Evolutionary conservation across 2,888 invertebrate species (phyloP).

Genomic region (Agrotis ipsilon): DNA sequence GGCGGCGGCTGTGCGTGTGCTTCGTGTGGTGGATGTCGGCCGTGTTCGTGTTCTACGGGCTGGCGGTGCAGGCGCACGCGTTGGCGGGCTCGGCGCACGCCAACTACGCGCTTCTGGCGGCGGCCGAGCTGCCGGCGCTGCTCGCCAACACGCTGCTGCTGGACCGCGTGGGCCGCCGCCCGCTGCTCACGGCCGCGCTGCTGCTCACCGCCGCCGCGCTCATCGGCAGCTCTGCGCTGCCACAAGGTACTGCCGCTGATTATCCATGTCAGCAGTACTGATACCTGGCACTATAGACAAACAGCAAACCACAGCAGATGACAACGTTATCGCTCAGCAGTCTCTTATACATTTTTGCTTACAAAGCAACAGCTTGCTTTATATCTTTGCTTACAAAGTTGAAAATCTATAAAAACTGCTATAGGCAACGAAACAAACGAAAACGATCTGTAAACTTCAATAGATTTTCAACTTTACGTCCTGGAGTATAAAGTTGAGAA

Average conservation of each 20-base stretch:
- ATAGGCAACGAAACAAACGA: too few relatives aligned
- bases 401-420: too few relatives aligned
- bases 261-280: neutral
- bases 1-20: conserved; percentile 83
- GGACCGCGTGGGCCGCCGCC: conserved; percentile 83
- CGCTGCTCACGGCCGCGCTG: conserved; percentile 84
- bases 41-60: conserved; percentile 88
- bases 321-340: too few relatives aligned
- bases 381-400: too few relatives aligned
- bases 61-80: conserved; percentile 84
- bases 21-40: conserved; percentile 86
- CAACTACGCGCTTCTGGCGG: conserved; percentile 84
- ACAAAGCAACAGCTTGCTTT: too few relatives aligned
- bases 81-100: conserved; percentile 81
- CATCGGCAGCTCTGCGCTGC: conserved; percentile 77
- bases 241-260: conserved; percentile 72
- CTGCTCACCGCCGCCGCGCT: conserved; percentile 81
- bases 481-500: too few relatives aligned
- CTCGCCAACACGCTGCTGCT: conserved; percentile 83
- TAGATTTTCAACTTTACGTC: too few relatives aligned
- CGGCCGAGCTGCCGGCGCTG: conserved; percentile 85
- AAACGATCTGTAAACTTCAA: too few relatives aligned
- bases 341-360: too few relatives aligned
- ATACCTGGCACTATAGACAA: too few relatives aligned
- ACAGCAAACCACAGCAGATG: too few relatives aligned